A percentile compares a stretch with the other conserved stretches of the same genome.
Evolutionary conservation across 2,797 vertebrate species (phyloP).

Genomic region (Myotis vivesi): DNA sequence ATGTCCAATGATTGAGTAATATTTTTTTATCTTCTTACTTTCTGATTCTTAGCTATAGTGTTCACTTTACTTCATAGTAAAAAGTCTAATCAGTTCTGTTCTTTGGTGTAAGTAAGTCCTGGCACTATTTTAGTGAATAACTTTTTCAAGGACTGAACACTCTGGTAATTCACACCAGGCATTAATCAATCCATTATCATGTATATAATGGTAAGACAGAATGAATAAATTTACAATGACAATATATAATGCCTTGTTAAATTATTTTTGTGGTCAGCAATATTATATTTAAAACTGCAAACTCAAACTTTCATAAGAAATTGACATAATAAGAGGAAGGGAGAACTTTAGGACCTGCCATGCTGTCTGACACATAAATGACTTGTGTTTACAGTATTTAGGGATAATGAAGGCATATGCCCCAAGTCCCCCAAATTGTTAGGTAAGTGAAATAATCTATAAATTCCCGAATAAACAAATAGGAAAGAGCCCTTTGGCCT

Average conservation of each 20-base stretch:
- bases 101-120: conserved; percentile 31
- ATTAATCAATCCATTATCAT: conserved; percentile 44
- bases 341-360: not conserved
- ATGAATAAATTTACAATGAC: conserved; percentile 1
- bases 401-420: not conserved
- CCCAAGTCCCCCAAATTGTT: not conserved
- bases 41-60: not conserved
- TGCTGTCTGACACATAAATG: not conserved
- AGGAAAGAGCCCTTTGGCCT: not conserved
- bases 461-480: not conserved
- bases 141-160: conserved; percentile 9
- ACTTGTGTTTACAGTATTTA: not conserved
- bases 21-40: not conserved
- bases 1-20: not conserved
- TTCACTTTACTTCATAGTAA: not conserved
- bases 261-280: conserved; percentile 47
- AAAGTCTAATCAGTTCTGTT: conserved; percentile 27
- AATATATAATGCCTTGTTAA: conserved; percentile 17
- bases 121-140: not conserved
- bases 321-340: conserved; percentile 14
- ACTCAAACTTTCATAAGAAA: conserved; percentile 21
- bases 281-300: conserved; percentile 55
- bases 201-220: not conserved
- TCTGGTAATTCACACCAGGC: not conserved
- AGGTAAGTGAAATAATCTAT: not conserved